Conservation (phyloP, 1,140 invertebrate genomes). For the Andricus grossulariae region DNA sequence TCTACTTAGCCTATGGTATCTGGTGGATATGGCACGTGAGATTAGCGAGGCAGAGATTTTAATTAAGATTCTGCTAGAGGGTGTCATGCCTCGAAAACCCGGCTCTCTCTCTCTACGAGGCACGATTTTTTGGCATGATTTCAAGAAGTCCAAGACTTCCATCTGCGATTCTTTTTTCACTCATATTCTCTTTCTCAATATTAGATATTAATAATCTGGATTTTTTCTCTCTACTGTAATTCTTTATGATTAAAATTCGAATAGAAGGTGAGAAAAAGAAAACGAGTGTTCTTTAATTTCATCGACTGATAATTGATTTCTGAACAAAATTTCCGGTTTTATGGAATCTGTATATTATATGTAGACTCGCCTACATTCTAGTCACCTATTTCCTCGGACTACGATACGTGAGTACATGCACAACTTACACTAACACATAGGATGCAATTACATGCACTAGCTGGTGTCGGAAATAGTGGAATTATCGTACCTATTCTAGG, state of each 20-base stretch:
- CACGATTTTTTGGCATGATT: not conserved
- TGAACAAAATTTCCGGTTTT: not conserved
- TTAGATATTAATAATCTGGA: not conserved
- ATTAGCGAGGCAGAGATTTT: conserved; percentile 64
- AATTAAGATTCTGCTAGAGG: conserved; percentile 63
- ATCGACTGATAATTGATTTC: not conserved
- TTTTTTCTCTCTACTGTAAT: not conserved
- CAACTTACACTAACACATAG: not conserved
- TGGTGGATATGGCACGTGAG: conserved; percentile 52
- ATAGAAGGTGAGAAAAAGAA: not conserved
- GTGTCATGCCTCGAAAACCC: conserved; percentile 26
- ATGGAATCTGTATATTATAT: not conserved
- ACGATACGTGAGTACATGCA: conserved; percentile 1
- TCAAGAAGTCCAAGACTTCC: not conserved
- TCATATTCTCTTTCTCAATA: not conserved
- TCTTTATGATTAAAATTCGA: not conserved
- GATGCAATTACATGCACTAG: not conserved
- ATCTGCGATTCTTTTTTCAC: not conserved
- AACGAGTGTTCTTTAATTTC: not conserved
- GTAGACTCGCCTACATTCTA: not conserved
- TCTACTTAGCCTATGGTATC: conserved; percentile 63
- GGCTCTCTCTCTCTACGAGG: not conserved
- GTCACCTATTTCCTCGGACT: not conserved
- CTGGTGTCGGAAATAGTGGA: not conserved
- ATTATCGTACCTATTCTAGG: not conserved